These are phyloP conservation scores for Sminthurides aquaticus DNA, from an alignment of 2,888 invertebrate species.

Conservation along the genomic window DNA sequence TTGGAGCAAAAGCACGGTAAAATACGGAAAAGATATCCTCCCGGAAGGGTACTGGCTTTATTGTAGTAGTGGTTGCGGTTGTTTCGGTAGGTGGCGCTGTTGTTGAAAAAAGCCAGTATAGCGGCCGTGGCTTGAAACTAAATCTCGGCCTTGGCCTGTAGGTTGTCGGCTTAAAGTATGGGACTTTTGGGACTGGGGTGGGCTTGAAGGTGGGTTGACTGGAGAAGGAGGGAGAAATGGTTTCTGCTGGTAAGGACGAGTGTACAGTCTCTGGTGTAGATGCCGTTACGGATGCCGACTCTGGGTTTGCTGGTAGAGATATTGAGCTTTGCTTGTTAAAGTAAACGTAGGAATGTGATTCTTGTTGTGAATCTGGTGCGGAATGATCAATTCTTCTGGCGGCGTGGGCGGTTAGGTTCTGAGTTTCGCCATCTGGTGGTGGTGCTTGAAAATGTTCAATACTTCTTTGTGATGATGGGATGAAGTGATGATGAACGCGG, in stretches of 20 bases:
- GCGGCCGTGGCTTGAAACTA: not conserved
- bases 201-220: not conserved
- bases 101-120: not conserved
- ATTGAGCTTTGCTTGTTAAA: not conserved
- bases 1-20: conserved; percentile 37
- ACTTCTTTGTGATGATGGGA: not conserved
- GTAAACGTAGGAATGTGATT: not conserved
- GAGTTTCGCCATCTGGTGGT: not conserved
- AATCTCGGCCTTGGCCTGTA: conserved; percentile 5
- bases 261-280: not conserved
- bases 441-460: not conserved
- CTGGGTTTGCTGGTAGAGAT: not conserved
- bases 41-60: conserved; percentile 44
- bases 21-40: conserved; percentile 49
- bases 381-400: not conserved
- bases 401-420: not conserved
- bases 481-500: too few relatives aligned
- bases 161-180: conserved; percentile 5
- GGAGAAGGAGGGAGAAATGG: not conserved
- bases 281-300: not conserved
- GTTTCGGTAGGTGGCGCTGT: not conserved
- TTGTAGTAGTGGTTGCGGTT: conserved; percentile 6
- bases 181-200: not conserved
- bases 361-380: not conserved
- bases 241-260: not conserved